Conservation (phyloP, 2,888 invertebrate genomes). For the Cancer borealis region DNA sequence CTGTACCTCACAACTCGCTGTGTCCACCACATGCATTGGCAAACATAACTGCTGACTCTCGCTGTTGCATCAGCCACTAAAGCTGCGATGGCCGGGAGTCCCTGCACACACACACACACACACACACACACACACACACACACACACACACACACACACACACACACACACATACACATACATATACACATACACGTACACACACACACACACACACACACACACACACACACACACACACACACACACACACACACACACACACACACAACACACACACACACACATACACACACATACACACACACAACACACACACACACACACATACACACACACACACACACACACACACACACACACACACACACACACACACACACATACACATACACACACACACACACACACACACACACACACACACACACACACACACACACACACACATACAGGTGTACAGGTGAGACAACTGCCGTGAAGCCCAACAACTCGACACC, state of each 20-base stretch:
- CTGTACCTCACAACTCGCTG: too few species aligned
- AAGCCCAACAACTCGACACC: too few species aligned
- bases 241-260: not conserved
- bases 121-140: not conserved
- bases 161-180: not conserved
- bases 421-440: too few species aligned
- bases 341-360: slow-evolving; percentile 20
- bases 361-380: not conserved
- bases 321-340: not conserved
- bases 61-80: too few species aligned
- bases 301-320: too few species aligned
- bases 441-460: too few species aligned
- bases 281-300: too few species aligned
- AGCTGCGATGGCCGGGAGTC: not conserved
- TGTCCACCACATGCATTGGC: too few species aligned
- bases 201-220: too few species aligned
- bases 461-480: not conserved
- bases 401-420: not conserved
- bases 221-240: too few species aligned
- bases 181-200: not conserved
- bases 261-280: too few species aligned
- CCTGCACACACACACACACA: slow-evolving; percentile 24
- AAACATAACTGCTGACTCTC: too few species aligned
- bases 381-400: not conserved
- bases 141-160: slow-evolving; percentile 25